phyloP scores from a whole-genome alignment of 2,797 vertebrate species.

The Anas capensis region DNA sequence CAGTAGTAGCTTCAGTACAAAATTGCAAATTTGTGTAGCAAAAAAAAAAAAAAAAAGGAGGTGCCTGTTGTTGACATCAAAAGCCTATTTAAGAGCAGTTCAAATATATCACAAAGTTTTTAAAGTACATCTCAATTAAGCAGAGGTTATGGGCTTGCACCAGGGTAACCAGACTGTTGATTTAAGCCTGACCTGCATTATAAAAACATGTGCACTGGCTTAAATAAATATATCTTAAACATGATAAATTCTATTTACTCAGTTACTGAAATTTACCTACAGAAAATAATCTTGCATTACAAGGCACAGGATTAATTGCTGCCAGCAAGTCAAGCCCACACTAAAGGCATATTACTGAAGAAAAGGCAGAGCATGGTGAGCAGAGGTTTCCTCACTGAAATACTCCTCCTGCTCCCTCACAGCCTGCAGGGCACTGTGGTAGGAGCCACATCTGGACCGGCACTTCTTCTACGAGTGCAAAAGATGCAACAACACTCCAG shows the following conservation, averaged over 20 bases:
- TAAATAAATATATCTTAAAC: slow-evolving; percentile 70
- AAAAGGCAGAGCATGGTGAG: slow-evolving; percentile 6
- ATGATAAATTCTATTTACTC: slow-evolving; percentile 48
- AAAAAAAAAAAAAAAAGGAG: background rate
- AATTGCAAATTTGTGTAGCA: slow-evolving; percentile 32
- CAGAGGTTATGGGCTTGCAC: slow-evolving; percentile 48
- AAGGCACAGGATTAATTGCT: slow-evolving; percentile 65
- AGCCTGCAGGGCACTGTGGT: background rate
- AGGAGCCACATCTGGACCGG: background rate
- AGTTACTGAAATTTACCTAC: slow-evolving; percentile 58
- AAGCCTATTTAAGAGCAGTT: slow-evolving; percentile 36
- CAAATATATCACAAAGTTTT: background rate
- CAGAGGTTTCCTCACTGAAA: slow-evolving; percentile 25
- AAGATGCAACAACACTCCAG: background rate
- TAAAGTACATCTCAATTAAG: slow-evolving; percentile 39
- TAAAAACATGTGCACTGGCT: slow-evolving; percentile 37
- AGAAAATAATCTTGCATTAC: slow-evolving; percentile 48
- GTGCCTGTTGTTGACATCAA: slow-evolving; percentile 9
- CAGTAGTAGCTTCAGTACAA: slow-evolving; percentile 66
- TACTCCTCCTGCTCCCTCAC: background rate
- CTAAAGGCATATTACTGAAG: slow-evolving; percentile 28
- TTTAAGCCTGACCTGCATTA: slow-evolving; percentile 2
- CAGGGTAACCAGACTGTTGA: background rate
- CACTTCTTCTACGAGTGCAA: background rate
- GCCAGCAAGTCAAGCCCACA: slow-evolving; percentile 21